A percentile compares a stretch with the other conserved stretches of the same genome.
phyloP scores from a whole-genome alignment of 2,113 vertebrate species.

The Alethe castanea region DNA sequence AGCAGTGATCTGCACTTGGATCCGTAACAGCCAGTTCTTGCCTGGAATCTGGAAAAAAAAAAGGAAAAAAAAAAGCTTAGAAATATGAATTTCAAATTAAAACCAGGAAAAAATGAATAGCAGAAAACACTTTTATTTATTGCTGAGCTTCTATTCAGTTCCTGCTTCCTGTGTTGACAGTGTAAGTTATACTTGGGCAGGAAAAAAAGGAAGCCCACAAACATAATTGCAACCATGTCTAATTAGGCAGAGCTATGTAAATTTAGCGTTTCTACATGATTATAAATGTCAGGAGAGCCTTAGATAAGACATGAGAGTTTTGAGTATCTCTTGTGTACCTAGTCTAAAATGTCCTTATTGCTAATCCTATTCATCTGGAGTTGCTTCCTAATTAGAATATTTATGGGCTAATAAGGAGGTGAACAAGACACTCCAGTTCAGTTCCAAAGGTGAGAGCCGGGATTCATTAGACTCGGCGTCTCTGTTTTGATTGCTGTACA shows the following conservation, averaged over 20 bases:
- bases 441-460: conserved; percentile 69
- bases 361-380: conserved; percentile 75
- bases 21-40: background rate
- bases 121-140: background rate
- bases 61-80: background rate
- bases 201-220: conserved; percentile 53
- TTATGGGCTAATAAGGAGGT: conserved; percentile 85
- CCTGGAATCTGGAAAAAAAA: background rate
- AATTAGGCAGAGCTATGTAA: conserved; percentile 75
- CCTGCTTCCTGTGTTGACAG: conserved; percentile 47
- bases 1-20: background rate
- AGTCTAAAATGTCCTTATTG: conserved; percentile 58
- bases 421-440: conserved; percentile 70
- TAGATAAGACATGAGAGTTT: conserved; percentile 56
- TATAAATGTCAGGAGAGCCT: conserved; percentile 73
- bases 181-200: conserved; percentile 25
- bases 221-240: conserved; percentile 67
- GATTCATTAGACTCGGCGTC: conserved; percentile 70
- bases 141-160: background rate
- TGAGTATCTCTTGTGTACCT: conserved; percentile 61
- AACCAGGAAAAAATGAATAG: background rate
- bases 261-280: conserved; percentile 68
- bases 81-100: background rate
- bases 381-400: conserved; percentile 84
- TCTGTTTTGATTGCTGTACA: conserved; percentile 69